Conservation (phyloP, 2,797 vertebrate genomes). For the Sebastes matsubarae region DNA sequence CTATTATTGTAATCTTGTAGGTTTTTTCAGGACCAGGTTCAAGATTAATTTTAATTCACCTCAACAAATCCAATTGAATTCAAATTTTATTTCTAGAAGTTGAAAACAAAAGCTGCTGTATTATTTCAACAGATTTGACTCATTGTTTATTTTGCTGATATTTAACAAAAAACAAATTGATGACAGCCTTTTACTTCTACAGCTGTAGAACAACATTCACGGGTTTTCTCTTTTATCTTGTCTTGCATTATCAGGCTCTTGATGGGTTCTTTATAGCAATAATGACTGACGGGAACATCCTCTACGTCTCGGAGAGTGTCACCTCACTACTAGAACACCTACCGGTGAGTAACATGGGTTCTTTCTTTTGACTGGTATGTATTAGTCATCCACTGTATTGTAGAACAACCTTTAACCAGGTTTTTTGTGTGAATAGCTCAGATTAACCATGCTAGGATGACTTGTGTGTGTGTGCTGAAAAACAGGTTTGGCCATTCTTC, state of each 20-base stretch:
- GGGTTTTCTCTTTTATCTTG: neutral
- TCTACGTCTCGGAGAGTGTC: constrained; percentile 96
- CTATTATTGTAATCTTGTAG: neutral
- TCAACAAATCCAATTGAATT: neutral
- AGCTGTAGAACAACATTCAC: neutral
- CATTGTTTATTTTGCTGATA: neutral
- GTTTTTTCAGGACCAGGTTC: neutral
- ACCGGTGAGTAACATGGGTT: constrained; percentile 86
- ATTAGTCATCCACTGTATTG: neutral
- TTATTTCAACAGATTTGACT: neutral
- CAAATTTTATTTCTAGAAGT: neutral
- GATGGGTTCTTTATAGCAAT: constrained; percentile 99
- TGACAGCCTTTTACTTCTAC: neutral
- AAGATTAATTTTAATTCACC: neutral
- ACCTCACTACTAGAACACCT: constrained; percentile 97
- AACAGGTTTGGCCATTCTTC: neutral
- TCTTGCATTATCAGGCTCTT: constrained; percentile 85
- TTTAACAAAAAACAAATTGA: neutral
- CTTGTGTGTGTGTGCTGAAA: neutral
- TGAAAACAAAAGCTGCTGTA: neutral
- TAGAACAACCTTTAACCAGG: neutral
- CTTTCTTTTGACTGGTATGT: neutral
- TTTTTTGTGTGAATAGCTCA: neutral
- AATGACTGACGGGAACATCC: constrained; percentile 98
- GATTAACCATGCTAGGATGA: constrained; percentile 9